Percentiles rank a stretch among this genome's conserved stretches.
Evolutionary conservation across 2,888 invertebrate genomes (phyloP).

Genomic region (Allolobophora icterica): DNA sequence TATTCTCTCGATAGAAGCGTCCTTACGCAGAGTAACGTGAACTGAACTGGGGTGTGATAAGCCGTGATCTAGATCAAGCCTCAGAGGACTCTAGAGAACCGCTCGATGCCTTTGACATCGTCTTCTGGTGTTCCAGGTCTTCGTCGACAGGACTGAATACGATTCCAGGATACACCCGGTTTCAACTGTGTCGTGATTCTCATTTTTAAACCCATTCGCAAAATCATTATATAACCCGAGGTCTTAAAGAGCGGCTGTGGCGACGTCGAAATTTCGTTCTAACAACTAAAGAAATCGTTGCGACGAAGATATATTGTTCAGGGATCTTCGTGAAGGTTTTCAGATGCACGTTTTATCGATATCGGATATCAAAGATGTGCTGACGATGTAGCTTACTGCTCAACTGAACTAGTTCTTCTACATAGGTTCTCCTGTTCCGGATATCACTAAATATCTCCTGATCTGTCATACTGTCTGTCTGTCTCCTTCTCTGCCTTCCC

Average conservation of each 20-base stretch:
- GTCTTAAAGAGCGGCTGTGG: not conserved
- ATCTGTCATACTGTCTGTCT: not conserved
- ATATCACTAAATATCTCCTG: not conserved
- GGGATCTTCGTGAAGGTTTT: not conserved
- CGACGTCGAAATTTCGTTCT: not conserved
- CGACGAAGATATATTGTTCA: not conserved
- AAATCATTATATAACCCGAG: not conserved
- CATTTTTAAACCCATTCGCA: not conserved
- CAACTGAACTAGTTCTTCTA: not conserved
- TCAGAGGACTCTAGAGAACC: not conserved
- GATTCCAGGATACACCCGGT: not conserved
- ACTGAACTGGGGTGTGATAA: not conserved
- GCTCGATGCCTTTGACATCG: not conserved
- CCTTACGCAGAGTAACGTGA: not conserved
- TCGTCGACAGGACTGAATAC: not conserved
- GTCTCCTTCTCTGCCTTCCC: too few species aligned
- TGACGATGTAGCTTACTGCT: not conserved
- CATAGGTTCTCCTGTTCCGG: not conserved
- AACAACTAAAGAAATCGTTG: not conserved
- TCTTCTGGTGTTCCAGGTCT: not conserved
- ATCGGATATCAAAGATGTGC: not conserved
- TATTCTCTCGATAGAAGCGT: not conserved
- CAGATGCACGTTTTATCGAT: not conserved
- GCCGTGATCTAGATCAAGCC: not conserved
- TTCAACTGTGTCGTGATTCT: not conserved